A percentile compares a stretch with the other conserved stretches of the same genome.
phyloP scores from a whole-genome alignment of 2,113 vertebrate species.

The Carlito syrichta region DNA sequence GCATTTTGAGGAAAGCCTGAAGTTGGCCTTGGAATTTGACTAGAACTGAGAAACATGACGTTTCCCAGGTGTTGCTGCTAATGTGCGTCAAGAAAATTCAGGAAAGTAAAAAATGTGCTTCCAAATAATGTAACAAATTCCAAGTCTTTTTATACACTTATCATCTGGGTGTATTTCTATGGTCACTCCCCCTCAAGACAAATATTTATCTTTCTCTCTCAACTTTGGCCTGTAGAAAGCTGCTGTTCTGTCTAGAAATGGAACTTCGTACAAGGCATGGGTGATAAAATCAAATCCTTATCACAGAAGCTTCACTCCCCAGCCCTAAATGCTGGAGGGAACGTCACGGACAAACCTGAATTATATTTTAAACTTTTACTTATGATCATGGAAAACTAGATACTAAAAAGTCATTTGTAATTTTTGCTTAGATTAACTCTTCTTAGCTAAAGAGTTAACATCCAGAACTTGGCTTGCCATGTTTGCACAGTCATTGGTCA shows the following conservation, averaged over 20 bases:
- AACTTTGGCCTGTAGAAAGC: background rate
- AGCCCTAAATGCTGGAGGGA: background rate
- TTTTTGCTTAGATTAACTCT: background rate
- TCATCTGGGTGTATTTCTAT: background rate
- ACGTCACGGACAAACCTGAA: background rate
- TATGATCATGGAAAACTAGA: background rate
- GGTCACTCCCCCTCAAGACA: background rate
- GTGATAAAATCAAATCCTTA: background rate
- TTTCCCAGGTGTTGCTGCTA: background rate
- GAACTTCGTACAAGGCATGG: background rate
- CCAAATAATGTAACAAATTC: background rate
- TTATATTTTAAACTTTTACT: background rate
- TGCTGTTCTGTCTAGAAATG: background rate
- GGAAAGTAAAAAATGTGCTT: background rate
- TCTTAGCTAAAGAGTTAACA: background rate
- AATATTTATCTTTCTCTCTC: slow-evolving; percentile 26
- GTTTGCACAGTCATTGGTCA: background rate
- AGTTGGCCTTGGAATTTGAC: background rate
- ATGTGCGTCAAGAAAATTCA: background rate
- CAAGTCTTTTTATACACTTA: background rate
- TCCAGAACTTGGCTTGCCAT: background rate
- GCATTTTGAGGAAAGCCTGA: background rate
- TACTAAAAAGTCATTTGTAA: background rate
- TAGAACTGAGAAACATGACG: background rate
- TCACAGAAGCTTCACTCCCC: background rate